Percentiles rank a stretch among this genome's conserved stretches.
Evolutionary conservation across 2,797 vertebrate genomes (phyloP).

Genomic region (Bufotes viridis): DNA sequence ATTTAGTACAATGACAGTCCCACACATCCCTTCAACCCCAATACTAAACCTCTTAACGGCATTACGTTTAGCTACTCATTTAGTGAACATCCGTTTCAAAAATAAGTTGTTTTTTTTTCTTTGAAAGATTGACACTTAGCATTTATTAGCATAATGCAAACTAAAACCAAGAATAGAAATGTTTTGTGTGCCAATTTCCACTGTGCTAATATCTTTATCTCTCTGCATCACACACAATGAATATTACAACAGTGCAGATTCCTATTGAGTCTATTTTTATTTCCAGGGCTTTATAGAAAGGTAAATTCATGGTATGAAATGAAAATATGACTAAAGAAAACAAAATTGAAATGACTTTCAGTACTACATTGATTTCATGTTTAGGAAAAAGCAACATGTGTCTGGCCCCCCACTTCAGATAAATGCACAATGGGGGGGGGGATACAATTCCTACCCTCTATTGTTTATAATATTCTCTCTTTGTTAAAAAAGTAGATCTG

Average conservation of each 20-base stretch:
- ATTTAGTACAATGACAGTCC: not conserved
- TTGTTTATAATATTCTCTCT: too few relatives aligned
- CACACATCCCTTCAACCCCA: not conserved
- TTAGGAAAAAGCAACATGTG: not conserved
- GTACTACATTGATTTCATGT: not conserved
- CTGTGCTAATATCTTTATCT: constrained; percentile 18
- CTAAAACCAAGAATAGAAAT: constrained; percentile 27
- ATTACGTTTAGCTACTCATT: not conserved
- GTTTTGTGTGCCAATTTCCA: constrained; percentile 15
- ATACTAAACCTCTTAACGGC: not conserved
- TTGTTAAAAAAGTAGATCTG: not conserved
- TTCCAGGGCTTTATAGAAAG: not conserved
- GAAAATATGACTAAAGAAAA: constrained; percentile 9
- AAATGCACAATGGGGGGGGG: not conserved
- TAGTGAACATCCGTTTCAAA: constrained; percentile 4
- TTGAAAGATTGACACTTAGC: constrained; percentile 32
- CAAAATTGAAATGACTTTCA: constrained; percentile 7
- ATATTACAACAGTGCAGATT: not conserved
- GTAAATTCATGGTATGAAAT: constrained; percentile 6
- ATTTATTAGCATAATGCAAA: constrained; percentile 30
- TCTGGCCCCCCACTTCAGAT: not conserved
- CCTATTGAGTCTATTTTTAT: not conserved
- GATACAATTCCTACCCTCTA: not conserved
- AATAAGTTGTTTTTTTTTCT: constrained; percentile 1
- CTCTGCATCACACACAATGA: not conserved